Conservation (phyloP, 2,888 invertebrate species). For the Drosophila paucipuncta region DNA sequence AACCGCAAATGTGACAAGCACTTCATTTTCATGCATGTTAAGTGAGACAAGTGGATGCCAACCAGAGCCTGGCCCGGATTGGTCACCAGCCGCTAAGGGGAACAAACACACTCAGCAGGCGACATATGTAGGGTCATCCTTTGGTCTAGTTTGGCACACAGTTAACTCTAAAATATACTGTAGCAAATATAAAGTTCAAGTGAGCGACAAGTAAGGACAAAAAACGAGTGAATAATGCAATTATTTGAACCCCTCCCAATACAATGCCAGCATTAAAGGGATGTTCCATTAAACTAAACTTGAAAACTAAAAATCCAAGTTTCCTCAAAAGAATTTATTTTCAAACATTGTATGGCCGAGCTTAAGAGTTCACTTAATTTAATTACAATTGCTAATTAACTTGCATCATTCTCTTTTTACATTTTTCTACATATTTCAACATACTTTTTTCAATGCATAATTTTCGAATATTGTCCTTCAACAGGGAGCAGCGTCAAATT, state of each 20-base stretch:
- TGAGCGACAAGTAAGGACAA: neutral
- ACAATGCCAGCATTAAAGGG: neutral
- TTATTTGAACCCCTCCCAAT: neutral
- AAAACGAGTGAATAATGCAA: neutral
- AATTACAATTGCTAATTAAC: neutral
- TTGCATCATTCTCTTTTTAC: neutral
- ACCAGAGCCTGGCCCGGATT: conserved; percentile 33
- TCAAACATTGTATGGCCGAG: neutral
- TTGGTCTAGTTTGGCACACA: neutral
- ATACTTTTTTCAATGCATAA: neutral
- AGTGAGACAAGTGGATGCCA: conserved; percentile 62
- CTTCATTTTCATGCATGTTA: conserved; percentile 78
- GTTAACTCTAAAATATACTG: neutral
- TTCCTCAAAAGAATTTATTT: neutral
- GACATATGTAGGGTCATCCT: conserved; percentile 7
- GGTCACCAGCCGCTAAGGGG: conserved; percentile 32
- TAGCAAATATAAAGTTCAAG: neutral
- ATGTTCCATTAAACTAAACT: neutral
- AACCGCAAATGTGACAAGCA: conserved; percentile 79
- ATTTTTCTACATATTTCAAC: neutral
- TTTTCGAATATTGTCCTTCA: neutral
- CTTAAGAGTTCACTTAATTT: neutral
- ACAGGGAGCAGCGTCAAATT: conserved; percentile 37
- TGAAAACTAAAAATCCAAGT: neutral
- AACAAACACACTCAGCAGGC: conserved; percentile 8